phyloP scores from a whole-genome alignment of 1,140 invertebrate species.

The Stegodyphus dumicola region DNA sequence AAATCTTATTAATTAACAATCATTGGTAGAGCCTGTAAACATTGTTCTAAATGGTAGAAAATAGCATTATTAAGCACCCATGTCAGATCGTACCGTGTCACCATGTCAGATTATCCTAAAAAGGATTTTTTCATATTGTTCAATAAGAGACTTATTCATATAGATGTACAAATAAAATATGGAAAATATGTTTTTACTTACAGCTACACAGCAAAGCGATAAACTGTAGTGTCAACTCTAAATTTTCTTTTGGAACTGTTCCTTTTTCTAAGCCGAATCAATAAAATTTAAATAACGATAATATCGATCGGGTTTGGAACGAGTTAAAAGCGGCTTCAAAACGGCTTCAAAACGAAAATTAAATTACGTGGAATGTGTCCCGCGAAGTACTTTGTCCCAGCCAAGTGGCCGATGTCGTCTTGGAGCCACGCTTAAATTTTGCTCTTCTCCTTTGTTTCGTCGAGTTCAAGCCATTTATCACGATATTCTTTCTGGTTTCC shows the following conservation, averaged over 20 bases:
- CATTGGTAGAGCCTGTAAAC: too few relatives aligned
- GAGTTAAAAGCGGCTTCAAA: background rate
- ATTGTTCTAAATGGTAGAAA: too few relatives aligned
- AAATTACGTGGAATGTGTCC: background rate
- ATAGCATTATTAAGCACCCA: too few relatives aligned
- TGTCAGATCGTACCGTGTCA: too few relatives aligned
- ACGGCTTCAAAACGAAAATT: background rate
- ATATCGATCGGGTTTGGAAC: too few relatives aligned
- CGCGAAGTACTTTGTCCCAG: background rate
- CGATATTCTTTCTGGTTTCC: constrained; percentile 53
- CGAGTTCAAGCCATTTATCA: constrained; percentile 48
- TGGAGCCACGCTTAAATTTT: constrained; percentile 40
- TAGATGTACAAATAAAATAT: too few relatives aligned
- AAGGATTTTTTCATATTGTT: too few relatives aligned
- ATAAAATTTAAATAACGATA: background rate
- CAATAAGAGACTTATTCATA: too few relatives aligned
- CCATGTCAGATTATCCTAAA: too few relatives aligned
- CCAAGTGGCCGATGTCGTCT: constrained; percentile 21
- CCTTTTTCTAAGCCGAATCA: background rate
- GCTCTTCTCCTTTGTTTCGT: constrained; percentile 28
- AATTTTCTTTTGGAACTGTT: background rate
- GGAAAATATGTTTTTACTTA: too few relatives aligned
- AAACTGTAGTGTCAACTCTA: background rate
- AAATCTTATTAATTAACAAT: too few relatives aligned
- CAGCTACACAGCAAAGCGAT: background rate